phyloP scores from a whole-genome alignment of 2,113 vertebrate species.

The Leucopsar rothschildi region DNA sequence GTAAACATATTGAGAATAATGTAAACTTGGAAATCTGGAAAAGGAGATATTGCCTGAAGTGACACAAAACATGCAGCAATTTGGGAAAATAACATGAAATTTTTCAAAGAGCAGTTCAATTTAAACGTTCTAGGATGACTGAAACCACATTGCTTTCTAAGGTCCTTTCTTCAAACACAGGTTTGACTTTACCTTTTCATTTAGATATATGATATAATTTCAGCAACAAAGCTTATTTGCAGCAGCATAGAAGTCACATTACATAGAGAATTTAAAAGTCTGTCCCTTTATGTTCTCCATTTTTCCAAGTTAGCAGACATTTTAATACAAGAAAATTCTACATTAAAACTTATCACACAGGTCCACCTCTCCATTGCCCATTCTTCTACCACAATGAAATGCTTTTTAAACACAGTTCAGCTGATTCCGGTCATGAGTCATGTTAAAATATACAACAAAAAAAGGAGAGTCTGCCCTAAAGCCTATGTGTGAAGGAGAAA shows the following conservation, averaged over 20 bases:
- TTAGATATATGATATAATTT: not conserved
- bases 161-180: not conserved
- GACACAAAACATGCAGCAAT: not conserved
- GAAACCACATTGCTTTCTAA: not conserved
- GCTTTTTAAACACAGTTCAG: not conserved
- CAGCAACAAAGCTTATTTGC: not conserved
- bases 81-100: not conserved
- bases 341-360: not conserved
- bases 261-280: not conserved
- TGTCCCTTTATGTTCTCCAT: not conserved
- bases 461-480: not conserved
- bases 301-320: not conserved
- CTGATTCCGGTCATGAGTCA: not conserved
- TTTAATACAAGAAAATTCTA: not conserved
- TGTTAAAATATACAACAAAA: not conserved
- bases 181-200: not conserved
- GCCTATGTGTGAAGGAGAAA: not conserved
- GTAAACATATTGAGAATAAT: not conserved
- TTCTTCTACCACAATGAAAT: not conserved
- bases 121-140: not conserved
- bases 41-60: not conserved
- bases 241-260: not conserved
- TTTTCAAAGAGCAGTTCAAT: not conserved
- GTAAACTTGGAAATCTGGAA: not conserved
- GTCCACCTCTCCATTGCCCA: not conserved